phyloP scores from a whole-genome alignment of 2,797 vertebrate genomes.

The Pseudochromis fuscus region DNA sequence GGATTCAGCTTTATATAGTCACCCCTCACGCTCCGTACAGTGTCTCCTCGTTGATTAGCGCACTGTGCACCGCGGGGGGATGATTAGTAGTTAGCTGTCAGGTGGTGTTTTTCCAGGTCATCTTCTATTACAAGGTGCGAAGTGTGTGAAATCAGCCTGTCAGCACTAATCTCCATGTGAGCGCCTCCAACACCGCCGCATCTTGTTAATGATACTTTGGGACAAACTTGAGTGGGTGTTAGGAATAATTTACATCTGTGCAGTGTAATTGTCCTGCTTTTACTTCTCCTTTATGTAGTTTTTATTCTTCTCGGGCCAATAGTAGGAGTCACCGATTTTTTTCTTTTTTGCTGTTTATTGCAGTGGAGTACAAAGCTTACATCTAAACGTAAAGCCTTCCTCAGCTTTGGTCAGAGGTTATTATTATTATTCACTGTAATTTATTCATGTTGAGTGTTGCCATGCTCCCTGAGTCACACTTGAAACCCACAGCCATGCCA shows the following conservation, averaged over 20 bases:
- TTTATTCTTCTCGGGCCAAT: not conserved
- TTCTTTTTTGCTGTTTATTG: not conserved
- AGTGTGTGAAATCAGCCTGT: constrained; percentile 32
- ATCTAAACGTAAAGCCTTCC: constrained; percentile 5
- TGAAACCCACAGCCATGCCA: constrained; percentile 4
- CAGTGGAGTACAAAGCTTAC: constrained; percentile 1
- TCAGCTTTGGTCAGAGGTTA: not conserved
- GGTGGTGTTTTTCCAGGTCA: constrained; percentile 18
- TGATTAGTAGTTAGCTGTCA: constrained; percentile 22
- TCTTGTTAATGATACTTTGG: constrained; percentile 5
- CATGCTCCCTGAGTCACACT: constrained; percentile 3
- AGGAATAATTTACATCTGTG: not conserved
- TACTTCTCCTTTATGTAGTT: not conserved
- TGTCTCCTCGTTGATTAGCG: constrained; percentile 18
- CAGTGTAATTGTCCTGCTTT: not conserved
- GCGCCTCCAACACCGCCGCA: not conserved
- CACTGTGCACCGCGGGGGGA: not conserved
- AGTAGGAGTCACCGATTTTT: not conserved
- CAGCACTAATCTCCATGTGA: not conserved
- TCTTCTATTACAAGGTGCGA: constrained; percentile 34
- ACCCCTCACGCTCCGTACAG: not conserved
- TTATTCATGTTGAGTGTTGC: constrained; percentile 11
- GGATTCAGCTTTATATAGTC: constrained; percentile 9
- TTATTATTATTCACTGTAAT: constrained; percentile 24
- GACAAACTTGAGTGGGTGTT: not conserved